These are phyloP conservation scores for Trissoscelio sp. DNA, from an alignment of 2,888 invertebrate species.

Conservation along the genomic window DNA sequence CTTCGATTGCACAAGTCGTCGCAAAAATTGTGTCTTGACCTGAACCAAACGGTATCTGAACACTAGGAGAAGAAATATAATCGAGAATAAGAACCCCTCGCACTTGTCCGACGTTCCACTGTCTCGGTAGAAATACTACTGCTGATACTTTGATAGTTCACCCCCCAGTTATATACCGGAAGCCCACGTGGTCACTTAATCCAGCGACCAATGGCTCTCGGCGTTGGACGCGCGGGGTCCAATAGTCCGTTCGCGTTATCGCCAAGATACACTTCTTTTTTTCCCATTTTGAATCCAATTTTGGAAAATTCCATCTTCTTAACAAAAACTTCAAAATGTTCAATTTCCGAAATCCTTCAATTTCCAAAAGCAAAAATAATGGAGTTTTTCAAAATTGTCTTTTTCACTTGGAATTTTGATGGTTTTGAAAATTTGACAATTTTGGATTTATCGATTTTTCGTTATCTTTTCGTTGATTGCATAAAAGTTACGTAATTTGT, in stretches of 20 bases:
- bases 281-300: constrained; percentile 25
- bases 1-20: neutral
- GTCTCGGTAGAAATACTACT: constrained; percentile 80
- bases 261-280: constrained; percentile 78
- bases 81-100: constrained; percentile 24
- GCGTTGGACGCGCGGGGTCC: constrained; percentile 73
- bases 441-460: constrained; percentile 39
- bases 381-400: too few species aligned
- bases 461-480: constrained; percentile 64
- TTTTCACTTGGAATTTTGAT: neutral
- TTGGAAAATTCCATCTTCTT: too few species aligned
- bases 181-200: constrained; percentile 82
- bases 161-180: constrained; percentile 81
- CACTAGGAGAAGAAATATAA: too few species aligned
- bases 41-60: too few species aligned
- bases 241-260: constrained; percentile 75
- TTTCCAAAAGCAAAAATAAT: neutral
- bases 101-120: constrained; percentile 68
- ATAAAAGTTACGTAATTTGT: constrained; percentile 74
- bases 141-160: constrained; percentile 79
- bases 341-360: neutral
- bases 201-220: constrained; percentile 78
- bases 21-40: too few species aligned
- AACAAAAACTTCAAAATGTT: too few species aligned
- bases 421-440: too few species aligned